Evolutionary conservation across 2,888 invertebrate genomes (phyloP), one percentile per base, ranked within the genome.

Genomic region (Chironomus riparius): DNA sequence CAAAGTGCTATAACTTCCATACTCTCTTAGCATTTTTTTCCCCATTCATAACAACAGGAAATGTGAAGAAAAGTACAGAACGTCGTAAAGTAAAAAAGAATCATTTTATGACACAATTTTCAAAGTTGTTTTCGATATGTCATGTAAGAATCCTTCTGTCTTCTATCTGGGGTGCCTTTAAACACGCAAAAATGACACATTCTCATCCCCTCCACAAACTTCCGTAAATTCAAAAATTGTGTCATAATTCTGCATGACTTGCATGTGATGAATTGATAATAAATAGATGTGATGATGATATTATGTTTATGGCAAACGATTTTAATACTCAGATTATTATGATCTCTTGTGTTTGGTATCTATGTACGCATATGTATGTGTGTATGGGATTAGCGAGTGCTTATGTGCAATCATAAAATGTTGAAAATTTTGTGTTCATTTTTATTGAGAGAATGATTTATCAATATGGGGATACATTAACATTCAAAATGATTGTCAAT

Each of bases 1-100:
- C 15, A 38, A 38, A 38, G 38, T 38, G 56, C 18, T 18, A 56
- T 56, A 10, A 38, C 38, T 38, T 38, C 1, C 2, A 7, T 38
- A 10, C 7, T 38, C 2, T 38, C 10, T 10, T 50, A 10, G 1
- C 56, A 56, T 7, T 18, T 6, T 6, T 56, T 15, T 56, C 56
- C 15, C 12, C 15, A 2, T 6, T 56, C 18, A 7, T 4, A 56
- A 56, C 38, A 38, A 10, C 38, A 38, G 38, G 38, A 38, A 38
- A 10, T 38, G 10, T 56, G 56, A 65, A 22, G 13, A 12, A 65
- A 24, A 65, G 65, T 18, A 65, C 21, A 21, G 24, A 65, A 22
- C 13, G 24, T 65, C 65, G 65, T 65, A 65, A 65, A 65, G 65
- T 65, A 65, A 65, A 65, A 62, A 56, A 56, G 65, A 24, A 65